Conservation (phyloP, 2,888 invertebrate genomes). For the Latheticus oryzae region DNA sequence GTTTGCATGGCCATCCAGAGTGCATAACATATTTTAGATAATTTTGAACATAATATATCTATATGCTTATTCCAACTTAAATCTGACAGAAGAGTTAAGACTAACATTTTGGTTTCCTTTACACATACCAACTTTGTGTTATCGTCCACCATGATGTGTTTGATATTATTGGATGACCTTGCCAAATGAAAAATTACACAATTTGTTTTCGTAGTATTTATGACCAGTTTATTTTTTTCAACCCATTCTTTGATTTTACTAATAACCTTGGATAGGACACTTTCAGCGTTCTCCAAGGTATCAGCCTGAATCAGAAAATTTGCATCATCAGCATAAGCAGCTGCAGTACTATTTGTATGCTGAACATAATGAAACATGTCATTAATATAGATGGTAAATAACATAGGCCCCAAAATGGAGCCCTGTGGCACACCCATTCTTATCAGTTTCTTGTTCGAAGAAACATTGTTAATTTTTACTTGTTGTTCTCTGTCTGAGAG, state of each 20-base stretch:
- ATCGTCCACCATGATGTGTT: constrained; percentile 1
- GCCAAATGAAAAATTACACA: constrained; percentile 5
- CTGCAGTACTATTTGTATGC: background rate
- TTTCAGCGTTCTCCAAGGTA: constrained; percentile 2
- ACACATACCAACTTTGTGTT: background rate
- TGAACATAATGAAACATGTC: constrained; percentile 5
- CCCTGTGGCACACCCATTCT: constrained; percentile 5
- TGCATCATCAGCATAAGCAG: constrained; percentile 3
- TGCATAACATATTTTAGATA: background rate
- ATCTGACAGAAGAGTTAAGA: constrained; percentile 1
- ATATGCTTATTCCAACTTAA: constrained; percentile 4
- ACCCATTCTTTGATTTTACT: constrained; percentile 4
- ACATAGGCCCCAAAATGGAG: background rate
- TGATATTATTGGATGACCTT: background rate
- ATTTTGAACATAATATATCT: background rate
- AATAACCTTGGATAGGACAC: background rate
- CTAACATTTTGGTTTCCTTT: constrained; percentile 5
- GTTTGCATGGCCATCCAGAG: constrained; percentile 5
- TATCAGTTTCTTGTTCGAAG: background rate
- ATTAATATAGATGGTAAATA: background rate
- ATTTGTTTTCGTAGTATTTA: background rate
- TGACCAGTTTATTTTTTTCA: constrained; percentile 3
- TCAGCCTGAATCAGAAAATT: constrained; percentile 1
- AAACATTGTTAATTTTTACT: constrained; percentile 3
- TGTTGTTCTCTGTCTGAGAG: background rate